phyloP scores from a whole-genome alignment of 2,888 invertebrate genomes.

The Diaphora mendica region DNA sequence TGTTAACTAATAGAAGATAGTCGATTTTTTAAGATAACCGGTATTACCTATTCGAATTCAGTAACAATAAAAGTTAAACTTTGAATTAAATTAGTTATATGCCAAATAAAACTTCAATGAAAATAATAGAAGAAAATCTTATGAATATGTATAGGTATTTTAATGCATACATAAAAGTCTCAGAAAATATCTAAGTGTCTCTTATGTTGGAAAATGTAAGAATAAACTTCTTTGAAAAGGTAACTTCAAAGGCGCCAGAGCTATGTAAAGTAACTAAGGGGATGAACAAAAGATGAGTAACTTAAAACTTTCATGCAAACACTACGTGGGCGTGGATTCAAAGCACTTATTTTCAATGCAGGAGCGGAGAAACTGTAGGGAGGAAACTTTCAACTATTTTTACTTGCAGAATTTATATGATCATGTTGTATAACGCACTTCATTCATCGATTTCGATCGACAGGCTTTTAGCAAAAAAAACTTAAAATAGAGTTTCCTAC shows the following conservation, averaged over 20 bases:
- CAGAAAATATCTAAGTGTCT: constrained; percentile 6
- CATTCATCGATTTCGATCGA: not conserved
- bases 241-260: constrained; percentile 35
- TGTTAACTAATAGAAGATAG: not conserved
- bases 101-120: not conserved
- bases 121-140: too few relatives aligned
- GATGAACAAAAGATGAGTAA: constrained; percentile 51
- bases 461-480: not conserved
- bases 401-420: not conserved
- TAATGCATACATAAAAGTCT: not conserved
- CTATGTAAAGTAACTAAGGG: constrained; percentile 47
- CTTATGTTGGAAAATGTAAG: constrained; percentile 24
- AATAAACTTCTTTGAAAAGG: constrained; percentile 34
- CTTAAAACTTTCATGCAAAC: constrained; percentile 43
- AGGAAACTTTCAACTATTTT: constrained; percentile 19
- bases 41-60: not conserved
- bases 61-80: not conserved
- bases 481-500: not conserved
- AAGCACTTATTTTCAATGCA: constrained; percentile 34
- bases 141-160: too few relatives aligned
- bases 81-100: not conserved
- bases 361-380: constrained; percentile 27
- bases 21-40: not conserved
- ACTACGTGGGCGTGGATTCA: constrained; percentile 33
- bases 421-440: not conserved